Conservation (phyloP, 2,797 vertebrate genomes). For the Coccyzus lansbergi region DNA sequence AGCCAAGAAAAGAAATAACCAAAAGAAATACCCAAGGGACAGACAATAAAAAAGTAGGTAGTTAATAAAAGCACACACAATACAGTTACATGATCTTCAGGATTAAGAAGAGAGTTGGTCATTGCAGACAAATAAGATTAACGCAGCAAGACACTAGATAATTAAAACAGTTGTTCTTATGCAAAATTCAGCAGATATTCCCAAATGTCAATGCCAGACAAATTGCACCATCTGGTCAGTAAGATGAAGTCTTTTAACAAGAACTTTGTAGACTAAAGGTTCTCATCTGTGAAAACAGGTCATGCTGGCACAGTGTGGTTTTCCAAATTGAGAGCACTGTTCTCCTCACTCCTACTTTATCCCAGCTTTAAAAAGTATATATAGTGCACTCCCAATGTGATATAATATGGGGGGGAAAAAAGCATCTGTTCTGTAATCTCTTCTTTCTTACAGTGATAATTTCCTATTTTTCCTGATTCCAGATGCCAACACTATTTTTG, state of each 20-base stretch:
- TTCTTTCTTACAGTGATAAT: background rate
- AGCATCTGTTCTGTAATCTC: background rate
- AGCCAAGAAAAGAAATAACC: background rate
- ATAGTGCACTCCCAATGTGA: background rate
- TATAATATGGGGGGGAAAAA: background rate
- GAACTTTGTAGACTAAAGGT: background rate
- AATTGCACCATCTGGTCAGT: conserved; percentile 70
- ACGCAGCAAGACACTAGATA: conserved; percentile 7
- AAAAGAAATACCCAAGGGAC: background rate
- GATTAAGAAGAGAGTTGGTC: background rate
- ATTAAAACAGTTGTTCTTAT: conserved; percentile 65
- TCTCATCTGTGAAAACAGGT: background rate
- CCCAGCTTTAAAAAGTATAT: background rate
- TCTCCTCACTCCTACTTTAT: background rate
- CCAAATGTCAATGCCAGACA: conserved; percentile 23
- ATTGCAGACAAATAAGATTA: conserved; percentile 36
- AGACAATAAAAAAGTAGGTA: background rate
- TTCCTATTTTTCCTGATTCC: background rate
- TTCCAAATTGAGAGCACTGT: background rate
- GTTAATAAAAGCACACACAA: background rate
- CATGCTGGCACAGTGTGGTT: background rate
- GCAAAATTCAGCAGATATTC: conserved; percentile 68
- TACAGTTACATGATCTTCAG: background rate
- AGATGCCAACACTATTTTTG: background rate
- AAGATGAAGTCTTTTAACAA: conserved; percentile 58